These are phyloP conservation scores for Molanna angustata DNA, from an alignment of 2,888 invertebrate genomes.

Conservation along the genomic window DNA sequence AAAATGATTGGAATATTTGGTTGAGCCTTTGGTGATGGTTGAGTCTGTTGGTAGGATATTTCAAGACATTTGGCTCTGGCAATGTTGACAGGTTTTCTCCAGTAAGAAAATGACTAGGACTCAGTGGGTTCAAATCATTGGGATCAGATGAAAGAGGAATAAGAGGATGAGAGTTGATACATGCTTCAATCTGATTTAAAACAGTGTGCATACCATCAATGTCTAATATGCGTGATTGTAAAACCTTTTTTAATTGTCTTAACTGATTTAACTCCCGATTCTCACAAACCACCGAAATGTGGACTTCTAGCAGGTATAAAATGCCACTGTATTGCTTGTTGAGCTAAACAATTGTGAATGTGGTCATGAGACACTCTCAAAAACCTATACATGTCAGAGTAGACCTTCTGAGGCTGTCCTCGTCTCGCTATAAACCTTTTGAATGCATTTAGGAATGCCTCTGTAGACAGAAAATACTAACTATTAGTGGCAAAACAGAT, in stretches of 20 bases:
- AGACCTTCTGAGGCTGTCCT: too few relatives aligned
- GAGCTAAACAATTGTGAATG: too few relatives aligned
- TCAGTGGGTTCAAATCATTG: not conserved
- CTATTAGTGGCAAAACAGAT: too few relatives aligned
- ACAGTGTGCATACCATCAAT: constrained; percentile 1
- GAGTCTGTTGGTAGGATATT: not conserved
- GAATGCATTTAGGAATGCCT: too few relatives aligned
- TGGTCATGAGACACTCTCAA: too few relatives aligned
- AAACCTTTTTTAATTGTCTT: constrained; percentile 5
- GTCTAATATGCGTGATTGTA: constrained; percentile 1
- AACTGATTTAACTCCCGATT: too few relatives aligned
- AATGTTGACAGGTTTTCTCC: constrained; percentile 2
- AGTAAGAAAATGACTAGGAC: not conserved
- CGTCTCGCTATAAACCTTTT: too few relatives aligned
- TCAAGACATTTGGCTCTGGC: not conserved
- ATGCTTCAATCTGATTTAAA: not conserved
- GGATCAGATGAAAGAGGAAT: not conserved
- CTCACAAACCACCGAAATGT: too few relatives aligned
- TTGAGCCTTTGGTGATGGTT: not conserved
- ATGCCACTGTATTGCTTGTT: too few relatives aligned
- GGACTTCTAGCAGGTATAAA: too few relatives aligned
- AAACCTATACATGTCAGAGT: too few relatives aligned
- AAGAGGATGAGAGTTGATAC: not conserved
- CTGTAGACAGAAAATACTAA: too few relatives aligned
- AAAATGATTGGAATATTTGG: not conserved